Base-by-base conservation (phyloP, 2,888 invertebrate genomes). In the Atethmia centrago region DNA sequence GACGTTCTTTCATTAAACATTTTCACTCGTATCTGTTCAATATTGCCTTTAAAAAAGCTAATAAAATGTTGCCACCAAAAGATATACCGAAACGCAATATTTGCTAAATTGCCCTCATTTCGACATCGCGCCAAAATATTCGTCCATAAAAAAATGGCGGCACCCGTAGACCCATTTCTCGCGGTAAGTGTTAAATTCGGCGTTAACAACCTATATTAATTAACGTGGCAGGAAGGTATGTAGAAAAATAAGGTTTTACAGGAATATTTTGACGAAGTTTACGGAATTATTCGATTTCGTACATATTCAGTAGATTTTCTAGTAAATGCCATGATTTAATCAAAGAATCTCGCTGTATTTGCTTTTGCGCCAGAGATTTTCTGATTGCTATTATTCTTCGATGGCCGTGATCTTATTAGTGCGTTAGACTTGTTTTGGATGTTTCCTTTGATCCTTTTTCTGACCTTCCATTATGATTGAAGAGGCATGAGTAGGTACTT, bases 121-220 rank as follows among this genome's bases (percentile, higher is more conserved):
- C 55, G 36, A 42, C 36, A 69, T 61, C 53, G 25, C 62, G 63
- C 66, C 47, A 82, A 77, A 79, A 66, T 74, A 74, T 75, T 63
- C 62, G 47, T 42, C 14, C 58, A 61, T 67, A 81, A 74, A 73
- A 78, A 85, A 73, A 79, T 73, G 42, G 67, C 53, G 66, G 72
- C 65, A 25, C 40, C 55, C 47, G 55, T 64, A 65, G 36, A 71
- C 70, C 59, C 65, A 67, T 65, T 75, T 61, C 42, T n/a, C 49
- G 25, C 42, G 53, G 64, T 70, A 79, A 84, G 82, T 58, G 66
- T 72, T 65, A 80, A 82, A 78, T 70, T 76, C 66, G n/a, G 49
- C 55, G 68, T 78, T 84, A 68, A 73, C 67, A 76, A 71, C 72
- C 49, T 68, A 75, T 72, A 76, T 84, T 77, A 85, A 84, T 79